Base-by-base conservation (phyloP, 2,888 invertebrate species). In the Heliothis peltigera region DNA sequence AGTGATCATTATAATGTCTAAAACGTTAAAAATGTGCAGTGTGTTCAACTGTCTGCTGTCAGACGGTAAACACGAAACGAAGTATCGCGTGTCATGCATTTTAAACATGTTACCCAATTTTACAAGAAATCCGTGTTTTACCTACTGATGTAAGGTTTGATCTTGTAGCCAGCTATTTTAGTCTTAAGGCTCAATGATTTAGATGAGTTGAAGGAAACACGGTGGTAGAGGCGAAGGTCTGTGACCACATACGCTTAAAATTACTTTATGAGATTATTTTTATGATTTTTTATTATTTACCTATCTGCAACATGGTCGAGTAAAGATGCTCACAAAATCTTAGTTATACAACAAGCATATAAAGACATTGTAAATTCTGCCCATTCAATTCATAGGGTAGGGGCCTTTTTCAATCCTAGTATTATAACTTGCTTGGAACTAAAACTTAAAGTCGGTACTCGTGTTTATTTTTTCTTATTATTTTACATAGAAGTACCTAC, bases 61-160 rank as follows among this genome's bases (percentile, higher is more conserved):
- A 65, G 63, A 68, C 79, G 63, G 65, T 65, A 56, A 75, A 64
- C 74, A 79, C 63, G 46, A 68, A 62, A 79, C 63, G 46, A 68
- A 62, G 56, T 43, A 55, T 28, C 55, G 64, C 83, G 81, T 84
- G 82, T 67, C 59, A 39, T 56, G 82, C 77, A 77, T 83, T 70
- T 78, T 67, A 84, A 78, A 59, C 62, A 67, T 66, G 58, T 86
- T 83, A 76, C 82, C 70, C 74, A 83, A 86, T 83, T 70, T 71
- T 70, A 62, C 68, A 66, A 74, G 66, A 49, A 67, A 67, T 58
- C 43, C 67, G 59, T 64, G 56, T 48, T 55, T 57, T 56, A 64
- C 62, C 28, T 71, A 69, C 64, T 67, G 47, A 79, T 70, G 43
- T 63, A 19, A 62, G 35, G 28, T 59, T 25, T 53, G n/a, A 18